phyloP scores from a whole-genome alignment of 1,140 invertebrate genomes.

The Stenopsyche tienmushanensis region DNA sequence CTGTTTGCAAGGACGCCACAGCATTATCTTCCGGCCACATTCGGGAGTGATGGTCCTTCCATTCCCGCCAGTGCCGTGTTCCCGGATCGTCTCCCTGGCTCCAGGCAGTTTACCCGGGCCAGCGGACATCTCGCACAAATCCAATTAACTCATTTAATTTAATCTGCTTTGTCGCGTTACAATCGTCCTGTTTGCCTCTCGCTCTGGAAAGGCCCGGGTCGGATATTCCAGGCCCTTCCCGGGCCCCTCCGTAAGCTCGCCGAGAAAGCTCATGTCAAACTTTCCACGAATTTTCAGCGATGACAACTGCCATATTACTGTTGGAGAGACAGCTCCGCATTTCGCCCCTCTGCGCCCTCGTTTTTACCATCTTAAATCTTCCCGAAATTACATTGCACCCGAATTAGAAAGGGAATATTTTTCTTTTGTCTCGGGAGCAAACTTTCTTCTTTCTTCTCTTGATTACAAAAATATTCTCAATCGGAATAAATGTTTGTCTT shows the following conservation, averaged over 20 bases:
- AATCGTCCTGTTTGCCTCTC: conserved; percentile 2
- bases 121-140: conserved; percentile 32
- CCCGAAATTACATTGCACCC: background rate
- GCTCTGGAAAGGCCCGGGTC: background rate
- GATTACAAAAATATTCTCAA: background rate
- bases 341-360: background rate
- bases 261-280: conserved; percentile 8
- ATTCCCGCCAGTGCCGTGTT: background rate
- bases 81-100: background rate
- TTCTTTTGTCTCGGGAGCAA: background rate
- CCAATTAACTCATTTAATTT: conserved; percentile 40
- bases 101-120: background rate
- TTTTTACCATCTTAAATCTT: background rate
- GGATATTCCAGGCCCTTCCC: background rate
- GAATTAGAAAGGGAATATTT: background rate
- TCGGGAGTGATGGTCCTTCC: too few relatives aligned
- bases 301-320: conserved; percentile 24
- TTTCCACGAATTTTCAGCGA: conserved; percentile 24
- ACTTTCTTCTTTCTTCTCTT: background rate
- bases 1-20: background rate
- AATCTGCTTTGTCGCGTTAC: conserved; percentile 35
- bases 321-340: background rate
- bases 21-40: background rate
- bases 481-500: too few relatives aligned
- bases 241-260: background rate